Evolutionary conservation across 1,140 invertebrate genomes (phyloP).

Genomic region (Maniola jurtina): DNA sequence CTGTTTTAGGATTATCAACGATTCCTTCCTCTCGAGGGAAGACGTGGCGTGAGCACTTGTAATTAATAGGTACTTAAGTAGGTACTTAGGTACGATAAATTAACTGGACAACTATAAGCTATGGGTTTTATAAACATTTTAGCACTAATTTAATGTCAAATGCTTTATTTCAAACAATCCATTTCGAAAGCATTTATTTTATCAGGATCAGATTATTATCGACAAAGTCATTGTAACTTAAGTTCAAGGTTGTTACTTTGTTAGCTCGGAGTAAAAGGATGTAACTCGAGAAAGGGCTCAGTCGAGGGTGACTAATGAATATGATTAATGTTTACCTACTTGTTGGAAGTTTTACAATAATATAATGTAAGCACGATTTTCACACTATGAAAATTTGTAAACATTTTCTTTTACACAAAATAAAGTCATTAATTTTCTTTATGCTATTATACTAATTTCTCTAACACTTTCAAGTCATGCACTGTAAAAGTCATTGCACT

Average conservation of each 20-base stretch:
- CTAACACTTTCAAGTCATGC: constrained; percentile 2
- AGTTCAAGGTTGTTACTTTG: constrained; percentile 2
- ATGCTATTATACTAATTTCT: background rate
- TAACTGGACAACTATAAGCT: background rate
- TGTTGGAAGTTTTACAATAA: background rate
- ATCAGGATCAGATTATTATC: constrained; percentile 2
- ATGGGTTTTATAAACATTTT: background rate
- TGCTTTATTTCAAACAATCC: background rate
- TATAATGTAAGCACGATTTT: background rate
- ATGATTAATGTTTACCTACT: constrained; percentile 1
- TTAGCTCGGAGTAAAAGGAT: background rate
- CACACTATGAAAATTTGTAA: background rate
- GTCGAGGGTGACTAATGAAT: background rate
- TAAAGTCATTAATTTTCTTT: background rate
- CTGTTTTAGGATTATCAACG: no score
- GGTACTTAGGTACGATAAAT: no score
- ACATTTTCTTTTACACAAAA: background rate
- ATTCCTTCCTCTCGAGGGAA: no score
- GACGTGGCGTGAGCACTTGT: no score
- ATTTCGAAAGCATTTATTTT: background rate
- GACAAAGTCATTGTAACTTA: constrained; percentile 1
- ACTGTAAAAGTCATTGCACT: background rate
- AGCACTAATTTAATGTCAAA: constrained; percentile 1
- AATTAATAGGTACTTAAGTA: no score
- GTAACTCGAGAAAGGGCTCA: background rate